Conservation (phyloP, 1,140 invertebrate genomes). For the Heliconius congener region DNA sequence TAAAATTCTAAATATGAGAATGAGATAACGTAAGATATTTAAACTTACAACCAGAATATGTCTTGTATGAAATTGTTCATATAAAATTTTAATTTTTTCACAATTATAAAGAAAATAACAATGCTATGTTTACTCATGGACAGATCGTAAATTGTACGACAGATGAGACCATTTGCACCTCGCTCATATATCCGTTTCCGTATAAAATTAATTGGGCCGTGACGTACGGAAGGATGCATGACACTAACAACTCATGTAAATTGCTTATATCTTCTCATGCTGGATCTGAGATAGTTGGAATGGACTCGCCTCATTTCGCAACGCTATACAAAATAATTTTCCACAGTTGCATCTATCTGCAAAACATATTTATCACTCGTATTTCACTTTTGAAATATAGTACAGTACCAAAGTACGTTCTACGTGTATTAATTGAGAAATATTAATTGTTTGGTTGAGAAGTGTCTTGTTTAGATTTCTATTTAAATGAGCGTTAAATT, state of each 20-base stretch:
- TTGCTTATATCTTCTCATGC: conserved; percentile 57
- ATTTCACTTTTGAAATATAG: conserved; percentile 11
- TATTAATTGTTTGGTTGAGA: background rate
- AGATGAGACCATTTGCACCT: conserved; percentile 69
- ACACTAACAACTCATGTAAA: conserved; percentile 74
- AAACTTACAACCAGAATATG: no score
- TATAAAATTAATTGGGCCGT: conserved; percentile 77
- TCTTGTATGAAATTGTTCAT: no score
- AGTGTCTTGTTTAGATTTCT: background rate
- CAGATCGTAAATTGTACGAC: conserved; percentile 55
- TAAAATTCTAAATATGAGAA: no score
- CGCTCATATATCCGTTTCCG: conserved; percentile 75
- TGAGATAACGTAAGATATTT: no score
- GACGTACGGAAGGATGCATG: conserved; percentile 73
- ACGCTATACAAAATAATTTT: conserved; percentile 40
- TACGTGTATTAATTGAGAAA: background rate
- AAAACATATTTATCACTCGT: conserved; percentile 28
- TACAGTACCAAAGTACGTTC: background rate
- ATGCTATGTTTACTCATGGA: conserved; percentile 26
- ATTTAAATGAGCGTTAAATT: background rate
- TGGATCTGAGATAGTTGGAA: conserved; percentile 47
- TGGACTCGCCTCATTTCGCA: conserved; percentile 44
- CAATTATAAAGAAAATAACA: background rate
- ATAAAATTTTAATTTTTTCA: background rate
- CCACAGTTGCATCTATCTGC: conserved; percentile 25